A percentile compares a stretch with the other conserved stretches of the same genome.
Conservation (phyloP, 2,113 vertebrate species). For the Colius striatus region DNA sequence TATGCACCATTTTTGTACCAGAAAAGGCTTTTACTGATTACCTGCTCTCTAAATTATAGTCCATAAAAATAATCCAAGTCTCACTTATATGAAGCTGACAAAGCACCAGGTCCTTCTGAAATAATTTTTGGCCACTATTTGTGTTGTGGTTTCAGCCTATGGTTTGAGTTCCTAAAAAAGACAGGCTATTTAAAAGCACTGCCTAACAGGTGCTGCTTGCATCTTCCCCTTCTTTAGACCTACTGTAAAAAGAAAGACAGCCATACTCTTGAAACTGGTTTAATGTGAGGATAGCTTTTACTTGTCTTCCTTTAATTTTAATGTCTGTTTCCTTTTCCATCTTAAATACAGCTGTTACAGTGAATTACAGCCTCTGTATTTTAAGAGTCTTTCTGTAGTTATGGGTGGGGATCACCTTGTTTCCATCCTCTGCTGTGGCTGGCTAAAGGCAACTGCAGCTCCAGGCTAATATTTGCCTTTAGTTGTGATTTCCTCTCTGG, state of each 20-base stretch:
- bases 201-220: neutral
- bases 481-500: neutral
- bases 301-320: constrained; percentile 18
- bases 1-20: neutral
- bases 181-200: neutral
- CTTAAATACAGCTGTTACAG: neutral
- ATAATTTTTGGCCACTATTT: neutral
- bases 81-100: neutral
- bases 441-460: neutral
- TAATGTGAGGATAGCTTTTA: neutral
- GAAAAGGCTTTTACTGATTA: neutral
- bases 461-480: neutral
- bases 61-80: neutral
- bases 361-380: constrained; percentile 26
- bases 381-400: neutral
- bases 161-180: neutral
- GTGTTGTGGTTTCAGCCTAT: neutral
- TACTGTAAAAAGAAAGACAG: neutral
- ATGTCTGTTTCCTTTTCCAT: neutral
- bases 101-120: neutral
- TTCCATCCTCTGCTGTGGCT: neutral
- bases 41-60: neutral
- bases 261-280: neutral
- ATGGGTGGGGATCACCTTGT: neutral
- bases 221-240: neutral